These are phyloP conservation scores for Coelopa frigida DNA, from an alignment of 1,140 invertebrate genomes.

Conservation along the genomic window DNA sequence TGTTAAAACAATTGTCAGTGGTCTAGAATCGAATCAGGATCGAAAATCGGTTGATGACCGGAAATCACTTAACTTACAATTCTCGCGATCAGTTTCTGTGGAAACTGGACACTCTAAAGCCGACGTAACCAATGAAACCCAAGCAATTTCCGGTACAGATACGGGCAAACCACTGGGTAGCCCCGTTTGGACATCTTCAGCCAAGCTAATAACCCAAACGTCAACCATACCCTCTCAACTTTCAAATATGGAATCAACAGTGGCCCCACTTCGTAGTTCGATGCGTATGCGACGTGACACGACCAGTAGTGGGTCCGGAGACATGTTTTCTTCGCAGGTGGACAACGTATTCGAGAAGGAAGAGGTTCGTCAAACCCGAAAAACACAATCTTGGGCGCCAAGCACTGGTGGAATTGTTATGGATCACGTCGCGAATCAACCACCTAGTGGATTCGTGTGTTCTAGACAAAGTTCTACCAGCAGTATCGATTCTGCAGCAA, in stretches of 20 bases:
- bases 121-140: neutral
- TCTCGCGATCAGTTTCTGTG: conserved; percentile 15
- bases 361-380: conserved; percentile 44
- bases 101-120: neutral
- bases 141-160: neutral
- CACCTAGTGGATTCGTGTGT: conserved; percentile 3
- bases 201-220: conserved; percentile 44
- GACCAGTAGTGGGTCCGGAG: conserved; percentile 30
- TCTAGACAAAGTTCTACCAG: conserved; percentile 57
- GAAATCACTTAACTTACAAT: conserved; percentile 36
- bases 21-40: conserved; percentile 33
- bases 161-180: conserved; percentile 18
- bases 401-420: conserved; percentile 48
- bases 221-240: too few relatives aligned
- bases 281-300: conserved; percentile 20
- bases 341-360: conserved; percentile 68
- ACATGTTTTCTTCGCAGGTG: conserved; percentile 63
- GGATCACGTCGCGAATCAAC: conserved; percentile 38
- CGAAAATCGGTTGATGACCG: conserved; percentile 43
- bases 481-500: conserved; percentile 46
- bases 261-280: too few relatives aligned
- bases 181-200: conserved; percentile 50
- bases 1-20: conserved; percentile 36
- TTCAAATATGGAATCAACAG: too few relatives aligned
- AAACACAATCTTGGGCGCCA: conserved; percentile 40